Conservation (phyloP, 35 echinoderm and acorn worm species). For the Patiria miniata region DNA sequence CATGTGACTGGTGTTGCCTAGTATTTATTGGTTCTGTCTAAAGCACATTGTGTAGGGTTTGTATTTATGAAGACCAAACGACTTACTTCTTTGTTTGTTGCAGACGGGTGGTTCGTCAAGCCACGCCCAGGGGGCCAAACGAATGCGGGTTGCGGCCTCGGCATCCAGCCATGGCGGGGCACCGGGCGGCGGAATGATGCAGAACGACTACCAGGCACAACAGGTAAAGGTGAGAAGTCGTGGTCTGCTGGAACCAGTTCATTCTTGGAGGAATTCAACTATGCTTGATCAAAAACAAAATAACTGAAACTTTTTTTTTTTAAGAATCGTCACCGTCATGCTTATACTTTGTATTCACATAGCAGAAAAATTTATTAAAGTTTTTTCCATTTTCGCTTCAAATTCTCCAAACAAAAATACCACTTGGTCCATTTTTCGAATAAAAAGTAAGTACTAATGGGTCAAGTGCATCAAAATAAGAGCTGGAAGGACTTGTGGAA, state of each 20-base stretch:
- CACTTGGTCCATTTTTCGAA: no score
- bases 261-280: no score
- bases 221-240: slow-evolving; percentile 62
- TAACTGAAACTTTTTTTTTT: neutral
- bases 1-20: no score
- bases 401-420: no score
- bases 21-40: no score
- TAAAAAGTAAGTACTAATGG: no score
- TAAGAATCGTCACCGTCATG: no score
- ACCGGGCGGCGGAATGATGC: slow-evolving; percentile 69
- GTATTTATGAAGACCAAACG: neutral
- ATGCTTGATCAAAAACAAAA: neutral
- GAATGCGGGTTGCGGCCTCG: slow-evolving; percentile 67
- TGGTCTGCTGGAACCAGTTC: no score
- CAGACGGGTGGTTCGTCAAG: slow-evolving; percentile 77
- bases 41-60: no score
- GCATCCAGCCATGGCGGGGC: slow-evolving; percentile 55
- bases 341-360: no score
- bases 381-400: no score
- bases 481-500: neutral
- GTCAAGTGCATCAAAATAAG: neutral
- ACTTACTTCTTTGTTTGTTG: slow-evolving; percentile 7
- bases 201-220: slow-evolving; percentile 76
- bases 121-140: slow-evolving; percentile 81
- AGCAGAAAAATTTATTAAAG: no score